These are phyloP conservation scores for Paralvinella palmiformis DNA, from an alignment of 1,140 invertebrate genomes.

Conservation along the genomic window DNA sequence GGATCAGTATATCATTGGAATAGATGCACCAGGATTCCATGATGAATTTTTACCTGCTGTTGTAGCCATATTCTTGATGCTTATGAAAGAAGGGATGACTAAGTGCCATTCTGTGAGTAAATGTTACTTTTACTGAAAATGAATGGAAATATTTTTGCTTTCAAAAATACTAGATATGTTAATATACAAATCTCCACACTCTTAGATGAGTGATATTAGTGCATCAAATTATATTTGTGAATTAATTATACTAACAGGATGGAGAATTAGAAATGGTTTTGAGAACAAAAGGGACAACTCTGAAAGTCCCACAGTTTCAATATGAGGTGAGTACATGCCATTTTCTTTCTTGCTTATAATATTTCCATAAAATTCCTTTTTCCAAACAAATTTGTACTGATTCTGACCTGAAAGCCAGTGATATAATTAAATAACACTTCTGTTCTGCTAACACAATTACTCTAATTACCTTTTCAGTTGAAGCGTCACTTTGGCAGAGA, in stretches of 20 bases:
- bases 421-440: too few relatives aligned
- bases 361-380: too few relatives aligned
- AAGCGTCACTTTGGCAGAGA: slow-evolving; percentile 37
- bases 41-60: slow-evolving; percentile 41
- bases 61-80: slow-evolving; percentile 35
- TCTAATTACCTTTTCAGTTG: slow-evolving; percentile 34
- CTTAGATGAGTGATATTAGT: not conserved
- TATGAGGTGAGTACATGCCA: too few relatives aligned
- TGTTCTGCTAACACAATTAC: too few relatives aligned
- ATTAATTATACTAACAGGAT: too few relatives aligned
- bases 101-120: slow-evolving; percentile 34
- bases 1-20: slow-evolving; percentile 46
- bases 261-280: not conserved
- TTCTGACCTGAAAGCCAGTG: too few relatives aligned
- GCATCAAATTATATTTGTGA: too few relatives aligned
- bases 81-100: slow-evolving; percentile 38
- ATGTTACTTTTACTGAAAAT: not conserved
- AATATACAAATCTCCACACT: not conserved
- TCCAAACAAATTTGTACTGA: too few relatives aligned
- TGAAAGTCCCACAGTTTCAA: not conserved
- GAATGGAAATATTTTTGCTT: not conserved
- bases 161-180: not conserved
- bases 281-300: not conserved
- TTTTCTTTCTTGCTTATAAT: too few relatives aligned
- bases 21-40: slow-evolving; percentile 41